Evolutionary conservation across 2,113 vertebrate species (phyloP).

Genomic region (Pycnonotus jocosus): DNA sequence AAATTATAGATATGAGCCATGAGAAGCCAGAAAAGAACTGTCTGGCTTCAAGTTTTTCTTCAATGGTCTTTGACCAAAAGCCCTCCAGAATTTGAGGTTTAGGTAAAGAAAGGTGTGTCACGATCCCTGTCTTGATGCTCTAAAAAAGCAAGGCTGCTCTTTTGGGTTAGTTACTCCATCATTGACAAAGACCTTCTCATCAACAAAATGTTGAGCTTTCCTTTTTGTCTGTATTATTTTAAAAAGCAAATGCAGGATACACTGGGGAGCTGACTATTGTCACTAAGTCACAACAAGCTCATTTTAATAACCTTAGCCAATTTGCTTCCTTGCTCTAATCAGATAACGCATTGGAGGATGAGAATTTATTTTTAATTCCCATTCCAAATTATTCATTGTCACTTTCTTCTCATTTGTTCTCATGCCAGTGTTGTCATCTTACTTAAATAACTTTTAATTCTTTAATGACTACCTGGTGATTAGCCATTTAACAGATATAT

Average conservation of each 20-base stretch:
- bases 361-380: not conserved
- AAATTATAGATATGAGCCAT: not conserved
- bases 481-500: not conserved
- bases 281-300: not conserved
- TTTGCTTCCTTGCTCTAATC: not conserved
- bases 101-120: not conserved
- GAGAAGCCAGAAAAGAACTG: not conserved
- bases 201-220: not conserved
- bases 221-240: not conserved
- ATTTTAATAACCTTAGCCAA: not conserved
- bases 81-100: not conserved
- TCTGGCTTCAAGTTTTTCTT: not conserved
- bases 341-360: not conserved
- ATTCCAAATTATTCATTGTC: not conserved
- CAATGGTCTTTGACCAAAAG: not conserved
- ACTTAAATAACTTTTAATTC: not conserved
- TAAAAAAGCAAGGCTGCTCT: not conserved
- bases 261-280: not conserved
- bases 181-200: not conserved
- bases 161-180: not conserved
- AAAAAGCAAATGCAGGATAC: not conserved
- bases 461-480: conserved; percentile 1
- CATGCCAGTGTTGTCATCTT: not conserved
- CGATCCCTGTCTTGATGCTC: not conserved
- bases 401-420: not conserved